Percentiles rank a stretch among this genome's conserved stretches.
These are phyloP conservation scores for Rynchops niger DNA, from an alignment of 2,113 vertebrate species.

Conservation along the genomic window DNA sequence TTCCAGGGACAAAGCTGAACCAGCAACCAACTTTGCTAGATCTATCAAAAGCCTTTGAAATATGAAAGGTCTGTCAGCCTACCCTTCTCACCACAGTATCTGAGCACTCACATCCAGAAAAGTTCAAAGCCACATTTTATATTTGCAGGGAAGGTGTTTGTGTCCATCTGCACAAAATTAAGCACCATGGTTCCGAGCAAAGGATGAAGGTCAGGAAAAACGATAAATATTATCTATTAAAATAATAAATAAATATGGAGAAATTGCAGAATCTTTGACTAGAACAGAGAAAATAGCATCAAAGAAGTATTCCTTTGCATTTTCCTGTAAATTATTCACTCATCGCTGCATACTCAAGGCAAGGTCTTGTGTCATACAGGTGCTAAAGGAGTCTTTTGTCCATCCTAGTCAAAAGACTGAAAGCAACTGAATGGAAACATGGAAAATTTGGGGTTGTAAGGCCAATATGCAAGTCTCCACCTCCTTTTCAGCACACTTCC, in stretches of 20 bases:
- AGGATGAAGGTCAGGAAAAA: background rate
- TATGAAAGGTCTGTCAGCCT: background rate
- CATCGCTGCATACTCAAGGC: background rate
- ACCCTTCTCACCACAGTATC: background rate
- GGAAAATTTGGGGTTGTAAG: background rate
- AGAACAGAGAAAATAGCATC: background rate
- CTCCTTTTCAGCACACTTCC: background rate
- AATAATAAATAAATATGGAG: background rate
- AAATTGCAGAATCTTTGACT: background rate
- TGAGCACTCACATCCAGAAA: background rate
- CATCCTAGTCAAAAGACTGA: background rate
- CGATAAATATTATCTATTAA: background rate
- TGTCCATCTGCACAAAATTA: background rate
- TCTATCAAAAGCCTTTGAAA: background rate
- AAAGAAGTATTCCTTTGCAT: background rate
- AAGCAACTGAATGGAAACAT: background rate
- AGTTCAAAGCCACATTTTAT: background rate
- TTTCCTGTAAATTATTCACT: background rate
- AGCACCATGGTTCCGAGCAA: background rate
- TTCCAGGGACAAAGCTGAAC: background rate
- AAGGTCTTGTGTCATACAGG: background rate
- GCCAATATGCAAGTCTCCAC: background rate
- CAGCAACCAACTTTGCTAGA: background rate
- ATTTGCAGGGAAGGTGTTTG: background rate
- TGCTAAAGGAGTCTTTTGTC: background rate